Percentiles rank a stretch among this genome's conserved stretches.
These are phyloP conservation scores for Champsocephalus esox DNA, from an alignment of 2,797 vertebrate genomes.

Conservation along the genomic window DNA sequence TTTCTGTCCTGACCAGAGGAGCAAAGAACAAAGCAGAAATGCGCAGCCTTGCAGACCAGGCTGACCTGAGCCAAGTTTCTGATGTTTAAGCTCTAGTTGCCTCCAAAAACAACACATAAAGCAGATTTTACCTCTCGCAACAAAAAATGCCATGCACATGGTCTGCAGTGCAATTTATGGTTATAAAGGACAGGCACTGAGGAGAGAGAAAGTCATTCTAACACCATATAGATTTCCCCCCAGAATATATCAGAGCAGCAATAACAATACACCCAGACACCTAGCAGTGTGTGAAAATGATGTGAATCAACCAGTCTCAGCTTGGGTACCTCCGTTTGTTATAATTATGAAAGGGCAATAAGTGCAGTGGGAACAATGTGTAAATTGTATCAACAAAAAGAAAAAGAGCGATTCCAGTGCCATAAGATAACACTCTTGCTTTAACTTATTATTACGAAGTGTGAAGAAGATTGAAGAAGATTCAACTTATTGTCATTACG, in stretches of 20 bases:
- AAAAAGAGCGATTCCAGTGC: not conserved
- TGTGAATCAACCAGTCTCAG: not conserved
- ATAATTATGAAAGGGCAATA: not conserved
- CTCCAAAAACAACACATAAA: slow-evolving; percentile 3
- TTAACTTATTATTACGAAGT: too few relatives aligned
- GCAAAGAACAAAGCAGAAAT: slow-evolving; percentile 21
- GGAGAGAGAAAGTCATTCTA: not conserved
- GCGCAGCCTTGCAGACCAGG: slow-evolving; percentile 10
- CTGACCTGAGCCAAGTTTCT: slow-evolving; percentile 25
- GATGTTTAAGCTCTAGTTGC: slow-evolving; percentile 32
- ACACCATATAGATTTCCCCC: not conserved
- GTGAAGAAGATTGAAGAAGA: too few relatives aligned
- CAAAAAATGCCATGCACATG: not conserved
- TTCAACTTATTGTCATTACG: too few relatives aligned
- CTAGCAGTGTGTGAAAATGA: not conserved
- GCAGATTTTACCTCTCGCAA: not conserved
- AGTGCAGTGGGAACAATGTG: not conserved
- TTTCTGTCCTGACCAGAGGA: slow-evolving; percentile 44
- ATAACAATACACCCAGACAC: not conserved
- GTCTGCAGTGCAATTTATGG: not conserved
- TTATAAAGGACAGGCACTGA: not conserved
- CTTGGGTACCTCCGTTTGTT: not conserved
- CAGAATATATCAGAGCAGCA: not conserved
- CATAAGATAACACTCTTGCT: too few relatives aligned
- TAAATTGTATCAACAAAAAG: not conserved